These are phyloP conservation scores for Hypotaenidia philippensis DNA, from an alignment of 2,797 vertebrate species.

Conservation along the genomic window DNA sequence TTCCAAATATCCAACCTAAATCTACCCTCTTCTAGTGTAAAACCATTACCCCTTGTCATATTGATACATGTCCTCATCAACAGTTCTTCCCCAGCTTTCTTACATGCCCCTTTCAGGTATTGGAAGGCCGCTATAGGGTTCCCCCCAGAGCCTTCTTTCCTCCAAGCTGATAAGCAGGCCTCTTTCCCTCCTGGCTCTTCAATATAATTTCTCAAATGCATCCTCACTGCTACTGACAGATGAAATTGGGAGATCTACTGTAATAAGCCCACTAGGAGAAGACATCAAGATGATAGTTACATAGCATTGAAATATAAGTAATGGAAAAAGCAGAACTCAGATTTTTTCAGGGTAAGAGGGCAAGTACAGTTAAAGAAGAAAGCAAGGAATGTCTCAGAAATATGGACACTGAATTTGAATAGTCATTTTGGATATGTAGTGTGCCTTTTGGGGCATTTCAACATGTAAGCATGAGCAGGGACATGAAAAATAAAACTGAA, in stretches of 20 bases:
- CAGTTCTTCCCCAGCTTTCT: too few relatives aligned
- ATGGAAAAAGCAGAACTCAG: neutral
- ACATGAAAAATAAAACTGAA: neutral
- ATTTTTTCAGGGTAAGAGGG: neutral
- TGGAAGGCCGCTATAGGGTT: too few relatives aligned
- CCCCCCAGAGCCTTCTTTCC: too few relatives aligned
- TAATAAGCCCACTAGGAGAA: neutral
- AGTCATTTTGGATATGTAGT: neutral
- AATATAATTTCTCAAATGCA: neutral
- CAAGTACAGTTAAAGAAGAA: neutral
- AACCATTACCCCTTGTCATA: too few relatives aligned
- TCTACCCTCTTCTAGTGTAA: too few relatives aligned
- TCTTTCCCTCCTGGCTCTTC: neutral
- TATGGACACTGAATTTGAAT: neutral
- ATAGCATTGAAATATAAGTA: neutral
- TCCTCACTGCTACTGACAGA: neutral
- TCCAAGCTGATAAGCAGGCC: neutral
- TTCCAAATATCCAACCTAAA: too few relatives aligned
- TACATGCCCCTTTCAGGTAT: too few relatives aligned
- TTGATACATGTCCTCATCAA: too few relatives aligned
- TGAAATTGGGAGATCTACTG: neutral
- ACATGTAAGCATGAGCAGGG: neutral
- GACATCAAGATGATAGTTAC: neutral
- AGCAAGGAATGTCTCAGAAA: neutral
- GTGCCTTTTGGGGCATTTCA: neutral